These are phyloP conservation scores for Pitangus sulphuratus DNA, from an alignment of 2,797 vertebrate species.

Conservation along the genomic window DNA sequence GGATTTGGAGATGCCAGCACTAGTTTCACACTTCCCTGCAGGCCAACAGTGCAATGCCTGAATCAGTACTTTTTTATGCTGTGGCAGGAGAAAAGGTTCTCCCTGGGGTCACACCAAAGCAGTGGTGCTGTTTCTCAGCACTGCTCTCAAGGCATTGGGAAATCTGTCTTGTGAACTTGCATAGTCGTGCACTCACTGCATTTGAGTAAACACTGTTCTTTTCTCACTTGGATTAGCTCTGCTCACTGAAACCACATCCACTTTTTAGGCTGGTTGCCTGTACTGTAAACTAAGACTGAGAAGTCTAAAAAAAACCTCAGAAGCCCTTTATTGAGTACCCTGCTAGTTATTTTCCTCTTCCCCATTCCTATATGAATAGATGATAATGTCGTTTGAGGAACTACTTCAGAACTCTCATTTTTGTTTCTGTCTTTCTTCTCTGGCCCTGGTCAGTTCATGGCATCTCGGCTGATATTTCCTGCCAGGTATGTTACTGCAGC, in stretches of 20 bases:
- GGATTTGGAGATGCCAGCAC: neutral
- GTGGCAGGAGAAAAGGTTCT: neutral
- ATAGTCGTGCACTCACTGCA: neutral
- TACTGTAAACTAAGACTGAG: neutral
- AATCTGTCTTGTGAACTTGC: neutral
- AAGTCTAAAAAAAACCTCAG: neutral
- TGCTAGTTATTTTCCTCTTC: neutral
- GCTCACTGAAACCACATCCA: slow-evolving; percentile 33
- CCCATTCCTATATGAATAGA: neutral
- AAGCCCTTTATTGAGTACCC: neutral
- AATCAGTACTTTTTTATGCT: neutral
- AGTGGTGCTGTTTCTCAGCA: neutral
- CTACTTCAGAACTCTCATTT: neutral
- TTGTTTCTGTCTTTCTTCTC: neutral
- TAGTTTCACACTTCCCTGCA: neutral
- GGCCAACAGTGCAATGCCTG: neutral
- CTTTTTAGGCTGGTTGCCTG: neutral
- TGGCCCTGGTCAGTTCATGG: neutral
- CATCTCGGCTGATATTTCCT: neutral
- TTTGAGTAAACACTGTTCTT: slow-evolving; percentile 10
- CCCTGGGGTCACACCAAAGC: neutral
- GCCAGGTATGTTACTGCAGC: accelerated
- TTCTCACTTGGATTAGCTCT: neutral
- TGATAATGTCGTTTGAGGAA: neutral
- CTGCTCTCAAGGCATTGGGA: neutral